phyloP scores from a whole-genome alignment of 2,888 invertebrate genomes.

The Caenorhabditis drosophilae region DNA sequence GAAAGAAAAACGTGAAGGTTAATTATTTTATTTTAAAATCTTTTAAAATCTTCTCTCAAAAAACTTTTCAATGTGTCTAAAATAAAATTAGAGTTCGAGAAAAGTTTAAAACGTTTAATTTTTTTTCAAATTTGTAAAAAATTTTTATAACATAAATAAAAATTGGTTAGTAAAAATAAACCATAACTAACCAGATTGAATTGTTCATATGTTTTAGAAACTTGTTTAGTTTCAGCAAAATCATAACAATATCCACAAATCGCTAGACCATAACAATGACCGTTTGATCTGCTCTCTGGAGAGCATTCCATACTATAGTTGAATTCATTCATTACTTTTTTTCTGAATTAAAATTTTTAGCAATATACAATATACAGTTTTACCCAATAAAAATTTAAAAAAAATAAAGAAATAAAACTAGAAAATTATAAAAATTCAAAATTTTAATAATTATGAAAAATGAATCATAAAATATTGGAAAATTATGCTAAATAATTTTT shows the following conservation, averaged over 20 bases:
- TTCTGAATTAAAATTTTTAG: no score
- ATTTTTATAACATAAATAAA: no score
- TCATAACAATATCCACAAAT: conserved; percentile 64
- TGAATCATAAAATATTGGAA: background rate
- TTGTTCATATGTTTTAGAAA: conserved; percentile 52
- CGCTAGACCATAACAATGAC: conserved; percentile 51
- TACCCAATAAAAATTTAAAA: no score
- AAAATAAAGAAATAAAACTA: no score
- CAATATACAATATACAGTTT: no score
- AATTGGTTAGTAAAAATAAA: no score
- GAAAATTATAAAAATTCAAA: background rate
- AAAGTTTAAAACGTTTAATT: no score
- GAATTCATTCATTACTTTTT: conserved; percentile 8
- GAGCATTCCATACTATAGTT: conserved; percentile 34
- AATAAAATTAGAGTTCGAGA: no score
- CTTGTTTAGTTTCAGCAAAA: conserved; percentile 47
- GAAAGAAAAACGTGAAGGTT: no score
- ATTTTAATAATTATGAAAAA: background rate
- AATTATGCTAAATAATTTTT: background rate
- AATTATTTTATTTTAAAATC: no score
- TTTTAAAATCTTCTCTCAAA: no score
- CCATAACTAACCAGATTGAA: conserved; percentile 58
- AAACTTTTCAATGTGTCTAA: no score
- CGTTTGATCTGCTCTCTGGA: conserved; percentile 30
- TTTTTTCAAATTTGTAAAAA: background rate